Percentiles rank a stretch among this genome's conserved stretches.
These are phyloP conservation scores for Psilopsiagon aurifrons DNA, from an alignment of 2,113 vertebrate species.

Conservation along the genomic window DNA sequence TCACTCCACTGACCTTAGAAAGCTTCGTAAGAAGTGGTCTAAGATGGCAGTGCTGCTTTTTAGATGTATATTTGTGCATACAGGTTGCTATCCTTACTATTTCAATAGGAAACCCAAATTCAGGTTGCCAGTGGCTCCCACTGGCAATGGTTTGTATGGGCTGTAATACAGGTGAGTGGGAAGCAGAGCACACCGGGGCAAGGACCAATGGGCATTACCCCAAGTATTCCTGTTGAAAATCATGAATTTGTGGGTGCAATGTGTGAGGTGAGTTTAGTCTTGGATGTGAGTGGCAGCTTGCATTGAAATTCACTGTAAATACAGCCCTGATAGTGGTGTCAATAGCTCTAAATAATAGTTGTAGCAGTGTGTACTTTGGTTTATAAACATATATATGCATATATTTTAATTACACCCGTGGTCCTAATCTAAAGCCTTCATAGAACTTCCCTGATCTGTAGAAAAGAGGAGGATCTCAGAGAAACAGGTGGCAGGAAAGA, in stretches of 20 bases:
- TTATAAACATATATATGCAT: not conserved
- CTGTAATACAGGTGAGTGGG: not conserved
- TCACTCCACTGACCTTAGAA: not conserved
- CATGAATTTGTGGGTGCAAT: fast-evolving
- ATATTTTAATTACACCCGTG: not conserved
- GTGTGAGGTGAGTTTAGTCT: not conserved
- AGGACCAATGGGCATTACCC: not conserved
- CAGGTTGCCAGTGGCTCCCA: not conserved
- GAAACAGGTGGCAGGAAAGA: not conserved
- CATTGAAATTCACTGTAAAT: not conserved
- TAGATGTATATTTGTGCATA: fast-evolving
- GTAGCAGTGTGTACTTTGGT: not conserved
- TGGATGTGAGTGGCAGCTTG: not conserved
- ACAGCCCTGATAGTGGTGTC: not conserved
- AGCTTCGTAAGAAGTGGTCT: not conserved
- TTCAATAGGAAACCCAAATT: not conserved
- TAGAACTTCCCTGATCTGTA: not conserved
- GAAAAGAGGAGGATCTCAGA: not conserved
- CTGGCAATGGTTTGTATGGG: not conserved
- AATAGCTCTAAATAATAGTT: not conserved
- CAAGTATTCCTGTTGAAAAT: not conserved
- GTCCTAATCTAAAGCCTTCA: not conserved
- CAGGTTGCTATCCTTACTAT: not conserved
- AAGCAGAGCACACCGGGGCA: not conserved
- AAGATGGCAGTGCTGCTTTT: not conserved